Percentiles rank a stretch among this genome's conserved stretches.
These are phyloP conservation scores for Oligia strigilis DNA, from an alignment of 2,888 invertebrate species.

Conservation along the genomic window DNA sequence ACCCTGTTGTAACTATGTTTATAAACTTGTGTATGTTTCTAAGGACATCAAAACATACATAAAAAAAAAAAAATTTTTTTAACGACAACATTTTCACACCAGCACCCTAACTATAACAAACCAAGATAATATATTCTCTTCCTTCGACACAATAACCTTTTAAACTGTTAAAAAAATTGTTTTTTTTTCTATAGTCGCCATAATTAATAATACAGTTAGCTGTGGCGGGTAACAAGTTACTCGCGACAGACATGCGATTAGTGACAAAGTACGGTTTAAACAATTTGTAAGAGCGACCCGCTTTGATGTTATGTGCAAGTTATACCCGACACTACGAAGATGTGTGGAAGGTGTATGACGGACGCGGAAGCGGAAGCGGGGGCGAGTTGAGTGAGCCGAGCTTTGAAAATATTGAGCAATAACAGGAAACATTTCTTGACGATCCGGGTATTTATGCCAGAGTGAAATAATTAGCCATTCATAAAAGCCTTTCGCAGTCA, in stretches of 20 bases:
- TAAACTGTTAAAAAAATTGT: neutral
- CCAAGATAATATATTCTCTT: neutral
- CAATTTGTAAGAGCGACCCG: slow-evolving; percentile 55
- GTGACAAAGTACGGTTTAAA: slow-evolving; percentile 46
- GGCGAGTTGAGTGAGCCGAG: neutral
- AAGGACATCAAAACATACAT: too few relatives aligned
- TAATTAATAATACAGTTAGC: slow-evolving; percentile 35
- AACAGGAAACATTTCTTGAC: neutral
- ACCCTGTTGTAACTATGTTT: too few relatives aligned
- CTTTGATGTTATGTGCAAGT: slow-evolving; percentile 39
- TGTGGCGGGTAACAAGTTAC: slow-evolving; percentile 35
- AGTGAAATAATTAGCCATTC: neutral
- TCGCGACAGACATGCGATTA: slow-evolving; percentile 56
- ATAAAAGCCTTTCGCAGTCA: neutral
- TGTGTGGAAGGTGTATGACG: too few relatives aligned
- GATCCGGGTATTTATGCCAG: neutral
- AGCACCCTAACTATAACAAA: too few relatives aligned
- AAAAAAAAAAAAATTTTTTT: too few relatives aligned
- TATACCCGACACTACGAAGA: slow-evolving; percentile 32
- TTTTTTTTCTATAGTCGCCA: neutral
- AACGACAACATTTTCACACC: neutral
- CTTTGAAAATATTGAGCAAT: neutral
- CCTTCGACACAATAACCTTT: neutral
- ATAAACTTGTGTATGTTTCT: neutral
- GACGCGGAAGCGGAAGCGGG: slow-evolving; percentile 23